Evolutionary conservation across 1,140 invertebrate genomes (phyloP).

Genomic region (Uloborus diversus): DNA sequence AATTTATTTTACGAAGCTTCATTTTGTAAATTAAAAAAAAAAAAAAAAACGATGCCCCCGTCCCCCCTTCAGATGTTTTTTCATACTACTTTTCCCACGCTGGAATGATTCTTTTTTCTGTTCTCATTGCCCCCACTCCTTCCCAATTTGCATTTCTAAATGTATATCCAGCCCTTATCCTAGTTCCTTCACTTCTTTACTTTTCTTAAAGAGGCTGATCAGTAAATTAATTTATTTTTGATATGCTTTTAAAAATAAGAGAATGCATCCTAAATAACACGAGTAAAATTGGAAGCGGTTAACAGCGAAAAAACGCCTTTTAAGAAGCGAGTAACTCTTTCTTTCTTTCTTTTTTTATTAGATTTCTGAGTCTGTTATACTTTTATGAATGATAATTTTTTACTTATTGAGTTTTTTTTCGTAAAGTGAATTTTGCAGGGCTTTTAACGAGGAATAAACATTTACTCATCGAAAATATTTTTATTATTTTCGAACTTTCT

Average conservation of each 20-base stretch:
- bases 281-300: slow-evolving; percentile 38
- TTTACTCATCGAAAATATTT: not conserved
- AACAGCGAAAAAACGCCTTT: not conserved
- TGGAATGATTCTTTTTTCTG: slow-evolving; percentile 29
- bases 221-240: slow-evolving; percentile 56
- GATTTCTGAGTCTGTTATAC: no score
- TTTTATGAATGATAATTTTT: not conserved
- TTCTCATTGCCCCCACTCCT: not conserved
- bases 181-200: slow-evolving; percentile 32
- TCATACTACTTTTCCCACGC: not conserved
- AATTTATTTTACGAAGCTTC: slow-evolving; percentile 49
- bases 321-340: not conserved
- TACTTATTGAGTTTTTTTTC: not conserved
- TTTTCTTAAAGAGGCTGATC: slow-evolving; percentile 46
- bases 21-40: slow-evolving; percentile 8
- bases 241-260: slow-evolving; percentile 54
- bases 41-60: not conserved
- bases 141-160: slow-evolving; percentile 50
- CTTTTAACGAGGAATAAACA: not conserved
- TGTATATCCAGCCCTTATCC: slow-evolving; percentile 42
- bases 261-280: slow-evolving; percentile 49
- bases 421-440: not conserved
- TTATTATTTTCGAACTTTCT: not conserved
- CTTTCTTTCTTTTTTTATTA: not conserved
- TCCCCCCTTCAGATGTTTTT: no score